phyloP scores from a whole-genome alignment of 2,888 invertebrate species.

The Meghimatium bilineatum region DNA sequence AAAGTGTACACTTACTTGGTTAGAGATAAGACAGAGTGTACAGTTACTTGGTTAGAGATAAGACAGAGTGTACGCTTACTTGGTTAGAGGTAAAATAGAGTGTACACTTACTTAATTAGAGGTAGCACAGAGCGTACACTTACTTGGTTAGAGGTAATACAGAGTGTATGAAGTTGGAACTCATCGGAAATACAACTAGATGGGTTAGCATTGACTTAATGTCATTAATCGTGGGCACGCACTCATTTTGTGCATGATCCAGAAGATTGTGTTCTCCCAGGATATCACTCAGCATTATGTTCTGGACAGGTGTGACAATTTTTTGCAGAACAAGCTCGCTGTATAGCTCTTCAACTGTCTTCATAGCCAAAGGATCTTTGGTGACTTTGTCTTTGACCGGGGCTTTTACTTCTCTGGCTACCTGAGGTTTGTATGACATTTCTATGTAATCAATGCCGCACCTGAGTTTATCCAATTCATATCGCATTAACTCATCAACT shows the following conservation, averaged over 20 bases:
- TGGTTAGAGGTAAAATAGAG: no score
- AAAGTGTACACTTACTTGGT: no score
- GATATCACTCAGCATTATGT: slow-evolving; percentile 6
- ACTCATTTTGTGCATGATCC: neutral
- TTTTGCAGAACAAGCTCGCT: slow-evolving; percentile 28
- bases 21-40: no score
- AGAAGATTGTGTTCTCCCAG: slow-evolving; percentile 17
- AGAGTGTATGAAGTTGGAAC: slow-evolving; percentile 12
- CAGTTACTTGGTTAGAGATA: no score
- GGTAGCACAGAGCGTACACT: neutral
- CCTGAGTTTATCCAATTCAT: slow-evolving; percentile 35
- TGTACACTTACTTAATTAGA: neutral
- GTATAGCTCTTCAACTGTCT: slow-evolving; percentile 37
- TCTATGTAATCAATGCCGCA: slow-evolving; percentile 22
- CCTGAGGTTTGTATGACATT: neutral
- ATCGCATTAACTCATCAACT: slow-evolving; percentile 37
- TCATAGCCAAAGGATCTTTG: slow-evolving; percentile 13
- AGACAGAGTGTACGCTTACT: no score
- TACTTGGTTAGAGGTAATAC: slow-evolving; percentile 21
- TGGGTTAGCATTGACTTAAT: slow-evolving; percentile 20
- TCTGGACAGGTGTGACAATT: slow-evolving; percentile 25
- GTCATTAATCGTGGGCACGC: slow-evolving; percentile 17
- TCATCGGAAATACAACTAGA: slow-evolving; percentile 14
- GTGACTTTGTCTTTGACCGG: slow-evolving; percentile 23
- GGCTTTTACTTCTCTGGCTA: neutral